A percentile compares a stretch with the other conserved stretches of the same genome.
Conservation (phyloP, 2,113 vertebrate genomes). For the Chaenogobius annularis region DNA sequence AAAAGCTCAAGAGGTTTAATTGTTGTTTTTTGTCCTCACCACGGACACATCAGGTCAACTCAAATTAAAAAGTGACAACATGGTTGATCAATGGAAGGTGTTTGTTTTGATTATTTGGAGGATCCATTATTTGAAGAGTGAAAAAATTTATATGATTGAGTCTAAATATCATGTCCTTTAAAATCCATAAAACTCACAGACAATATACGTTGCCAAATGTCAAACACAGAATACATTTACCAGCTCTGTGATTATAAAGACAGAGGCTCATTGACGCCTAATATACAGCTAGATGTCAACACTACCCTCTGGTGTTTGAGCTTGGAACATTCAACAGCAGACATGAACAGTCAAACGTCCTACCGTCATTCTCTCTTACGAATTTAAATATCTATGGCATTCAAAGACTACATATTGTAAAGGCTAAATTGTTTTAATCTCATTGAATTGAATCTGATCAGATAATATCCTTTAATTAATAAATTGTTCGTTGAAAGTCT, state of each 20-base stretch:
- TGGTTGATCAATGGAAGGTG: not conserved
- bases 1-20: not conserved
- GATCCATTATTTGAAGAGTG: not conserved
- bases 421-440: too few relatives aligned
- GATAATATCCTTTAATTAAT: too few relatives aligned
- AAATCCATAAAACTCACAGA: not conserved
- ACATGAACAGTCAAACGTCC: too few relatives aligned
- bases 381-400: too few relatives aligned
- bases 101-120: not conserved
- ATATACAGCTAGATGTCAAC: conserved; percentile 41
- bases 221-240: not conserved
- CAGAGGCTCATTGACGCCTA: not conserved
- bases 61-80: not conserved
- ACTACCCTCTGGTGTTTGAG: conserved; percentile 59
- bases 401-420: too few relatives aligned
- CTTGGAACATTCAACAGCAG: not conserved
- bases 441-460: too few relatives aligned
- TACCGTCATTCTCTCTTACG: too few relatives aligned
- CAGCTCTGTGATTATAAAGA: not conserved
- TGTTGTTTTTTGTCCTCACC: not conserved
- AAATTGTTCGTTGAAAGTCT: too few relatives aligned
- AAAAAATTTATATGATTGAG: not conserved
- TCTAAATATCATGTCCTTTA: not conserved
- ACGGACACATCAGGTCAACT: not conserved
- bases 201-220: not conserved